Evolutionary conservation across 2,888 invertebrate species (phyloP).

Genomic region (Bugula neritina): DNA sequence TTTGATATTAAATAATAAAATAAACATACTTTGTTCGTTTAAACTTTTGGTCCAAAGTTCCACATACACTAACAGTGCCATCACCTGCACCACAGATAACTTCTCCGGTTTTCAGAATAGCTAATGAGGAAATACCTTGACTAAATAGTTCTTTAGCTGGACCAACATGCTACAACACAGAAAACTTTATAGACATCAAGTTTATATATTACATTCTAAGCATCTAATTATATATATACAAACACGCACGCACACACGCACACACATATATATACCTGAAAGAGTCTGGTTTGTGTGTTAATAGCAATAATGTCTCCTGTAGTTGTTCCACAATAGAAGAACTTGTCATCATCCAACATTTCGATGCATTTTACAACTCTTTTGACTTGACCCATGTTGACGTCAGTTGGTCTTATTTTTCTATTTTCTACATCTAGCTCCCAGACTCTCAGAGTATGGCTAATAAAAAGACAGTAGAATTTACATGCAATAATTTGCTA

Average conservation of each 20-base stretch:
- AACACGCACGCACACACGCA: no score
- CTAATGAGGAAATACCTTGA: slow-evolving; percentile 50
- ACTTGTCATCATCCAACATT: slow-evolving; percentile 64
- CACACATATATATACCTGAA: slow-evolving; percentile 37
- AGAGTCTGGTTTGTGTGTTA: slow-evolving; percentile 41
- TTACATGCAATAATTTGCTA: no score
- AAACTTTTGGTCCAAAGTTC: slow-evolving; percentile 31
- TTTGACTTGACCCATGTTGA: slow-evolving; percentile 71
- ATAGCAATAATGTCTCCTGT: slow-evolving; percentile 67
- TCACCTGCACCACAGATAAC: slow-evolving; percentile 75
- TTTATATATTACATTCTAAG: no score
- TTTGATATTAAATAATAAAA: no score
- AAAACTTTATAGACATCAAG: no score
- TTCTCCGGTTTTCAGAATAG: slow-evolving; percentile 44
- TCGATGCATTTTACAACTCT: slow-evolving; percentile 70
- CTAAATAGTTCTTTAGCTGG: slow-evolving; percentile 46
- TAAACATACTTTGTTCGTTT: slow-evolving; percentile 30
- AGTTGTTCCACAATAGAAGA: slow-evolving; percentile 75
- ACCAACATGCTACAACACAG: slow-evolving; percentile 26
- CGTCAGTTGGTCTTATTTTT: slow-evolving; percentile 66
- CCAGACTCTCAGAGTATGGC: slow-evolving; percentile 53
- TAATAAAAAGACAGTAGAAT: slow-evolving; percentile 37
- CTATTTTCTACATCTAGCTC: slow-evolving; percentile 60
- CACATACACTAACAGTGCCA: slow-evolving; percentile 62
- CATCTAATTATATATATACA: no score